Base-by-base conservation (phyloP, 92 coral and sea anemone genomes). In the Palythoa heliodiscus region DNA sequence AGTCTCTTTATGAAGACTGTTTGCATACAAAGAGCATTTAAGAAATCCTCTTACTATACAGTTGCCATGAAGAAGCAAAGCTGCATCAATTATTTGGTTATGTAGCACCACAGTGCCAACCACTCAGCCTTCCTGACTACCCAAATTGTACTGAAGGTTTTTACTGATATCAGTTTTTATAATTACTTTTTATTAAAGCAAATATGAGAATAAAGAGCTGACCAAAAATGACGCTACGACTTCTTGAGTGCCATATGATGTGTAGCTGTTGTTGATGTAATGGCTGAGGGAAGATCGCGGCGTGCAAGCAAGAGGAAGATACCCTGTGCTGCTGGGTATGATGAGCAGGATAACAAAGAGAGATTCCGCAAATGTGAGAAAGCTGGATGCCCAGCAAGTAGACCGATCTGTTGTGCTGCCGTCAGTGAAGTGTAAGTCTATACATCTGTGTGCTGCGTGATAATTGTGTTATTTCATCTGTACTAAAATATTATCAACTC, bases 371-470 rank as follows among this genome's bases (percentile, higher is more conserved):
- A 91, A 57, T 96, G 99, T 74, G 99, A 87, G 71, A 94, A 88
- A 58, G 89, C 94, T 38, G 98, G 99, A 1, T 96, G 99, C 63
- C 99, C 99, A 7, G 95, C 97, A 6, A 87, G 87, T 25, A 90
- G 87, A 68, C 99, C 99, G 17, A 86, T 73, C 9, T 96, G 99
- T 75, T 94, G 95, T 89, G 93, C 99, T n/a, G 91, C 89, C 39
- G 84, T 90, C 71, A 94, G 92, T 75, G 93, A 92, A 76, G 95
- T 94, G 99, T 96, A 55, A 89, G 95, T 70, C 1, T 48, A 3
- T 24, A 29, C 35, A 29, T 29, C 35, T 29, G 35, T 29, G 35
- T 29, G 35, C 35, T 29, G 35, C 35, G 1, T 29, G 35, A 1
- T 29, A 29, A 29, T 29, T 29, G 35, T 29, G 35, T 29, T 29